Evolutionary conservation across 2,797 vertebrate genomes (phyloP).

Genomic region (Gallinago nigripennis): DNA sequence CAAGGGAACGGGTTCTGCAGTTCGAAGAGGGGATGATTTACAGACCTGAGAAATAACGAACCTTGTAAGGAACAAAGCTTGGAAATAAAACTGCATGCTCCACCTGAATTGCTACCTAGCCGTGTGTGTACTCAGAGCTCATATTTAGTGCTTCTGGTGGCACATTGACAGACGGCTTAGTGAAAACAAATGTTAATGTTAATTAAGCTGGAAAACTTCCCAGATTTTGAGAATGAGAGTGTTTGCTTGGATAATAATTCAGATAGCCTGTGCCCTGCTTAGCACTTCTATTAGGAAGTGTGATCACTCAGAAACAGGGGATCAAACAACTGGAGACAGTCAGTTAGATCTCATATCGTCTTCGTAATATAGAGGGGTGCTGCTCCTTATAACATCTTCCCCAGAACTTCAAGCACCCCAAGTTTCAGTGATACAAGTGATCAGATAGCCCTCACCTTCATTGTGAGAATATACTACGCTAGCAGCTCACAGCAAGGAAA

Average conservation of each 20-base stretch:
- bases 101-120: conserved; percentile 42
- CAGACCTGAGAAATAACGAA: conserved; percentile 1
- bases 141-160: conserved; percentile 42
- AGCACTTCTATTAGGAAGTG: background rate
- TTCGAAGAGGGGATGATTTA: conserved; percentile 4
- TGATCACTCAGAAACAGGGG: background rate
- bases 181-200: conserved; percentile 69
- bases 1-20: background rate
- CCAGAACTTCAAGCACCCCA: background rate
- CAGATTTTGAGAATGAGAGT: conserved; percentile 58
- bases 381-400: background rate
- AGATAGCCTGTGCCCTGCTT: conserved; percentile 50
- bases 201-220: conserved; percentile 72
- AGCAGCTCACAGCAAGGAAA: background rate
- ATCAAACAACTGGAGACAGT: background rate
- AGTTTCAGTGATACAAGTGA: background rate
- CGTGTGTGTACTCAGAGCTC: conserved; percentile 31
- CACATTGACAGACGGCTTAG: conserved; percentile 62
- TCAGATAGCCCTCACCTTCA: background rate
- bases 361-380: background rate
- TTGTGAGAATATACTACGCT: background rate
- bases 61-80: conserved; percentile 48
- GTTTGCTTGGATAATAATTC: conserved; percentile 67
- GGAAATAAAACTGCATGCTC: conserved; percentile 10
- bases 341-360: background rate